phyloP scores from a whole-genome alignment of 53 echinoderm and acorn worm genomes.

The Stichopus horrens region DNA sequence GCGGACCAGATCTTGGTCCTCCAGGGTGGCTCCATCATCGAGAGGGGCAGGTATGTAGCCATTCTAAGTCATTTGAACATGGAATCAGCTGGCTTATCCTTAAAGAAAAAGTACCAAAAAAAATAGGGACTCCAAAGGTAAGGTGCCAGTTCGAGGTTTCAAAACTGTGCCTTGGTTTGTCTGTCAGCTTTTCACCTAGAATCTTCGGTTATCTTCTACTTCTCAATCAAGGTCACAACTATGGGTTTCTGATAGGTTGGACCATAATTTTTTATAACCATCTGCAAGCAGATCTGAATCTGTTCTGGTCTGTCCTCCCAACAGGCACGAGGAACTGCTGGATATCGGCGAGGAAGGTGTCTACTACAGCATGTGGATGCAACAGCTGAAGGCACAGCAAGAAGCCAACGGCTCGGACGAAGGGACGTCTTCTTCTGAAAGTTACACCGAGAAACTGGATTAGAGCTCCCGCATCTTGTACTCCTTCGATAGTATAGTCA shows the following conservation, averaged over 20 bases:
- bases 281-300: too few species aligned
- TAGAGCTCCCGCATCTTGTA: not conserved
- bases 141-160: too few species aligned
- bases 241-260: too few species aligned
- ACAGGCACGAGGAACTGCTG: conserved; percentile 89
- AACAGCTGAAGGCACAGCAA: conserved; percentile 72
- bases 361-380: conserved; percentile 90
- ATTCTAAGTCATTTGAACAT: not conserved
- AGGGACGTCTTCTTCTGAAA: conserved; percentile 22
- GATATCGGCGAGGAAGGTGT: conserved; percentile 50
- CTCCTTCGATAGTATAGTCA: too few species aligned
- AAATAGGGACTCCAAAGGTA: too few species aligned
- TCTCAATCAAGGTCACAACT: too few species aligned
- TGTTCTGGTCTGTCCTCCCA: not conserved
- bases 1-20: conserved; percentile 90
- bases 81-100: too few species aligned
- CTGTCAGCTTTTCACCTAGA: too few species aligned
- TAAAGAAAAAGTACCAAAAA: too few species aligned
- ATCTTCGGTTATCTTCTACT: too few species aligned
- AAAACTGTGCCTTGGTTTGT: too few species aligned
- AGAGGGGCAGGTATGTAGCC: conserved; percentile 81
- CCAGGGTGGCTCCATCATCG: conserved; percentile 78
- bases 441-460: conserved; percentile 44
- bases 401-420: conserved; percentile 42
- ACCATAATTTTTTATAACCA: too few species aligned